These are phyloP conservation scores for Pachypeltis micranthus DNA, from an alignment of 1,140 invertebrate species.

Conservation along the genomic window DNA sequence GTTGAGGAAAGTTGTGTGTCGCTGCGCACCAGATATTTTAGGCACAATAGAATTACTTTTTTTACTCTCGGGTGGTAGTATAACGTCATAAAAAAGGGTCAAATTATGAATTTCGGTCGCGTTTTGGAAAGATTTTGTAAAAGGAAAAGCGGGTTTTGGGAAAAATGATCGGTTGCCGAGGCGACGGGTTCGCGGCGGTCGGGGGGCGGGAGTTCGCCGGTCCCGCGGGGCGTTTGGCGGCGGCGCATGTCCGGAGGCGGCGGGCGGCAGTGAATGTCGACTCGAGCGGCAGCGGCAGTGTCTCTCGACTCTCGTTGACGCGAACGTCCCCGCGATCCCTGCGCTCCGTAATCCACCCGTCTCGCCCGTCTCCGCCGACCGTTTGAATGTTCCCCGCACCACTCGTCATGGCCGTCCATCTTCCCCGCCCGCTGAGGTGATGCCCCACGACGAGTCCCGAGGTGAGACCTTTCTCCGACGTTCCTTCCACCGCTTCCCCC, in stretches of 20 bases:
- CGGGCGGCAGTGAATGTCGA: background rate
- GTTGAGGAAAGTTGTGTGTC: too few relatives aligned
- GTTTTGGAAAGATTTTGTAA: too few relatives aligned
- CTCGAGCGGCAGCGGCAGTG: background rate
- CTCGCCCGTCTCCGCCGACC: background rate
- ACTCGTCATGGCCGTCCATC: background rate
- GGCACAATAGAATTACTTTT: too few relatives aligned
- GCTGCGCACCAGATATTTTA: too few relatives aligned
- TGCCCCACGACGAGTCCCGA: background rate
- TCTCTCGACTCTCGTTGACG: background rate
- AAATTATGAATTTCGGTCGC: too few relatives aligned
- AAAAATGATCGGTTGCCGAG: background rate
- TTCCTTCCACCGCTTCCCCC: too few relatives aligned
- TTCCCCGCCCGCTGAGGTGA: background rate
- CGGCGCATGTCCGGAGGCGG: conserved; percentile 17
- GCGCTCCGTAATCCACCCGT: background rate
- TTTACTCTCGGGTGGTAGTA: too few relatives aligned
- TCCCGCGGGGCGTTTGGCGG: conserved; percentile 17
- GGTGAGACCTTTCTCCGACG: background rate
- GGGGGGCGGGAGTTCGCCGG: background rate
- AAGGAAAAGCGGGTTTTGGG: too few relatives aligned
- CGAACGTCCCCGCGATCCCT: background rate
- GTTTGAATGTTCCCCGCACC: background rate
- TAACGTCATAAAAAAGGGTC: too few relatives aligned
- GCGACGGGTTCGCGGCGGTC: background rate